Evolutionary conservation across 2,797 vertebrate genomes (phyloP), one percentile per base, ranked within the genome.

Genomic region (Antennarius maculatus): DNA sequence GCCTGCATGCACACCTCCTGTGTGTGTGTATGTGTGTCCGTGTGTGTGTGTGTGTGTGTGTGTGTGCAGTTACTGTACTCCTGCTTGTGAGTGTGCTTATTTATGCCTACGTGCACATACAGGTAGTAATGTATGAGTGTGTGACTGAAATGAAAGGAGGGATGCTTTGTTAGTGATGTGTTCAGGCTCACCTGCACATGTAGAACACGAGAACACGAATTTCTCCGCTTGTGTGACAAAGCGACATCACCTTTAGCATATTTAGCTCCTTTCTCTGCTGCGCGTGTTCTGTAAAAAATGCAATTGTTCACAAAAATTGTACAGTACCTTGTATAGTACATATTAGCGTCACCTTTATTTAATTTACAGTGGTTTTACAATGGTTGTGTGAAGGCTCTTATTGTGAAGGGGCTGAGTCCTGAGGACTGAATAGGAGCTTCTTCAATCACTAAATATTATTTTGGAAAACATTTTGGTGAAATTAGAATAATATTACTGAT

Each of bases 1-100:
- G 90, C 90, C 90, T 90, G 86, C 68, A 86, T 89, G 84, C 82
- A 15, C 82, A 85, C 85, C 84, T 84, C 75, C 80, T 79, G 54
- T 57, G 75, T 85, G 76, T 81, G 79, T 62, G 73, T 69, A 51
- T 70, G 71, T 79, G 64, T 66, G 76, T 60, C 1, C 23, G 23
- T 79, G 54, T 54, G 75, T 84, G 76, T 81, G 79, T 62, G 73
- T 69, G 54, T 70, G 71, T 79, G 64, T 66, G 76, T 66, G 71
- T 50, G 54, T 77, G 80, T 74, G 79, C 63, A 58, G 74, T 76
- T 69, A 85, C 77, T 84, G 86, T 80, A 81, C 70, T 79, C 60
- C 48, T 73, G 65, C 76, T 62, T 80, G 55, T 50, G 65, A 63
- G 74, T 72, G 76, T 34, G 31, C 31, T 79, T 87, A 64, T 82